Base-by-base conservation (phyloP, 2,888 invertebrate genomes). In the Horisme vitalbata region DNA sequence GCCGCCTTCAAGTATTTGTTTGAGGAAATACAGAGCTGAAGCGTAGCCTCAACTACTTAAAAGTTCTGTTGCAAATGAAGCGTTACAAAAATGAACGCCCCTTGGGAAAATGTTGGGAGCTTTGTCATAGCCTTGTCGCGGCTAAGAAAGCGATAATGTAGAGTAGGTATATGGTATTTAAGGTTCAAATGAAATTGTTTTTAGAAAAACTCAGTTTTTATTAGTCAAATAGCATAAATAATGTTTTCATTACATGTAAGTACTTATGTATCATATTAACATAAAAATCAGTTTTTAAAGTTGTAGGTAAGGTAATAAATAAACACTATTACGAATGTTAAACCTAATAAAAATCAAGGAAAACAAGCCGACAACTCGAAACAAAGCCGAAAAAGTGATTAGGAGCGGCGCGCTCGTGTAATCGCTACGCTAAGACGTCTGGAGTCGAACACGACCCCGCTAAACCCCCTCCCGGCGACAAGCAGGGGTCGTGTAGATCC, bases 1-100 rank as follows among this genome's bases (percentile, higher is more conserved):
- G 59, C 61, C 56, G 66, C 57, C 58, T 68, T 62, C 59, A 63
- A 71, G 70, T 78, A 72, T 75, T 75, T 74, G 72, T 73, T 79
- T 77, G 71, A 71, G 68, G 63, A 68, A 76, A 75, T 68, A 72
- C 70, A 69, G 63, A 66, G 67, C 59, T 62, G 59, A 66, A 71
- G 61, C 69, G 68, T 71, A 71, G 66, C 71, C 71, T 68, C 65
- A 76, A 75, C 79, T 81, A 79, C 75, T 83, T 78, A 75, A 77
- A 81, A 83, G 71, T 82, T 83, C 61, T 64, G 74, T 75, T 75
- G 76, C 75, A 82, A 83, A 82, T 82, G 80, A 82, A 81, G 76
- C 80, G 79, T 79, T 74, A 78, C 77, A 76, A 76, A 80, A 80
- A 78, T 78, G 75, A 76, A 72, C 72, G 75, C 65, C 59, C 68